Percentiles rank a stretch among this genome's conserved stretches.
Conservation (phyloP, 2,113 vertebrate genomes). For the Dolichotis patagonum region DNA sequence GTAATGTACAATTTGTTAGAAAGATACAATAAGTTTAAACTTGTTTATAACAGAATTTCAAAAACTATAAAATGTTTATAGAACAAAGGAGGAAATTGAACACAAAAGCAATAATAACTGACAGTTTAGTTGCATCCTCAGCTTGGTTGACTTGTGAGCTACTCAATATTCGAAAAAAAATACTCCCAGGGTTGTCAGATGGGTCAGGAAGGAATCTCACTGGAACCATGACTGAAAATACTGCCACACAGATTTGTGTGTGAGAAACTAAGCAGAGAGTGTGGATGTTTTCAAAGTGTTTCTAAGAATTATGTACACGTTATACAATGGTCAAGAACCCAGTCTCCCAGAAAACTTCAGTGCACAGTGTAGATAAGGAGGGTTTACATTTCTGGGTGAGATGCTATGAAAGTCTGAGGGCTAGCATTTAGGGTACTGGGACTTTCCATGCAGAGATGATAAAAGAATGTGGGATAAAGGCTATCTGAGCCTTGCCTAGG, state of each 20-base stretch:
- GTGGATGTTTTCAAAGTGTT: not conserved
- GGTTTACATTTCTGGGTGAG: not conserved
- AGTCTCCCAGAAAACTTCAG: not conserved
- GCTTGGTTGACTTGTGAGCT: not conserved
- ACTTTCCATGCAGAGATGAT: not conserved
- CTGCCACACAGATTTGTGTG: not conserved
- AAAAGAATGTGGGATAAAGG: constrained; percentile 11
- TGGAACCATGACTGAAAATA: not conserved
- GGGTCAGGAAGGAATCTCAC: not conserved
- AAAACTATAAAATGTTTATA: not conserved
- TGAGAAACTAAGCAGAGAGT: not conserved
- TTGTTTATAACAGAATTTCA: not conserved
- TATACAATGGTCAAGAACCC: not conserved
- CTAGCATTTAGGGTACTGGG: not conserved
- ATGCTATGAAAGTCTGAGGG: not conserved
- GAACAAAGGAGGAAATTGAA: not conserved
- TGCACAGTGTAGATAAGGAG: not conserved
- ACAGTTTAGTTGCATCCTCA: not conserved
- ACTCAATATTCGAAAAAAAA: not conserved
- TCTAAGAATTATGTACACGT: not conserved
- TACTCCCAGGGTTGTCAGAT: not conserved
- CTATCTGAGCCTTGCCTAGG: not conserved
- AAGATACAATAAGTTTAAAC: not conserved
- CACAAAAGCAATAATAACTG: not conserved
- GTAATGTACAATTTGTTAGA: not conserved